These are phyloP conservation scores for Teleiodes luculella DNA, from an alignment of 2,888 invertebrate species.

Conservation along the genomic window DNA sequence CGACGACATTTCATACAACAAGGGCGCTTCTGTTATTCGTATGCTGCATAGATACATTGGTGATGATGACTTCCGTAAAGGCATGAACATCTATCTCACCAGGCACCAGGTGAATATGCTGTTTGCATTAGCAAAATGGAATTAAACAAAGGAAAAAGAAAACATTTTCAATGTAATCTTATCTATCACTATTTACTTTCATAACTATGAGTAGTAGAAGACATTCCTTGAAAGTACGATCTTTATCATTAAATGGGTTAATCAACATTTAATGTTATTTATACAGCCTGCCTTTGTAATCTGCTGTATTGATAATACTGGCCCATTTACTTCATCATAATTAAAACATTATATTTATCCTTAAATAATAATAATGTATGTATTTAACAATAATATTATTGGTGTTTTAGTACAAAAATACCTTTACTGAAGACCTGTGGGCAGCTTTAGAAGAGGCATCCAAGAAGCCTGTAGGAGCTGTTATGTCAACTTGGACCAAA, in stretches of 20 bases:
- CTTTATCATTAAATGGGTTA: too few relatives aligned
- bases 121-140: neutral
- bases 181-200: too few relatives aligned
- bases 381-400: neutral
- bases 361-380: too few relatives aligned
- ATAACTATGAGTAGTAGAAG: too few relatives aligned
- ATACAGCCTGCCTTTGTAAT: too few relatives aligned
- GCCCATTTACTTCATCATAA: too few relatives aligned
- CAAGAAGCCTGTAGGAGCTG: conserved; percentile 90
- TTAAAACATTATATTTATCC: too few relatives aligned
- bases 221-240: too few relatives aligned
- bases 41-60: conserved; percentile 97
- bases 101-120: conserved; percentile 82
- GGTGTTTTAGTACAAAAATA: conserved; percentile 87
- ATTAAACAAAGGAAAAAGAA: too few relatives aligned
- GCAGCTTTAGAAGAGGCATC: conserved; percentile 91
- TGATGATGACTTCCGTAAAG: conserved; percentile 93
- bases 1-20: conserved; percentile 97
- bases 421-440: conserved; percentile 97
- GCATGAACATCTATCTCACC: conserved; percentile 93
- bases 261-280: too few relatives aligned
- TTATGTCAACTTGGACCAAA: conserved; percentile 98
- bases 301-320: too few relatives aligned
- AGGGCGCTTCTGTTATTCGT: conserved; percentile 95
- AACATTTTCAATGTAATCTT: too few relatives aligned